Conservation (phyloP, 2,797 vertebrate species). For the Dallia pectoralis region DNA sequence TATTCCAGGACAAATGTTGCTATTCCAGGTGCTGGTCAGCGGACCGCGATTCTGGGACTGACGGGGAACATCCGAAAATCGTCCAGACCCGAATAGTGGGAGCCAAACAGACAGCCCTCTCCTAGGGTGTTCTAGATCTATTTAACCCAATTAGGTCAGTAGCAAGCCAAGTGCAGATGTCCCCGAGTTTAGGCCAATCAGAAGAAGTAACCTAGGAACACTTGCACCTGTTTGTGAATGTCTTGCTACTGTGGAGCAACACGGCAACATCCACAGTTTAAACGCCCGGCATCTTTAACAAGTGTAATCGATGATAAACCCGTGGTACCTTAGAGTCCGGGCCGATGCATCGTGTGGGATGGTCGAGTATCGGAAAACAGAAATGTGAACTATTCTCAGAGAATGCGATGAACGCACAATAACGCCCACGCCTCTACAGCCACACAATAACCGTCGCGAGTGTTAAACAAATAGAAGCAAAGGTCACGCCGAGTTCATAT, state of each 20-base stretch:
- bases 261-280: neutral
- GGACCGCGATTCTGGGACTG: conserved; percentile 31
- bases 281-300: conserved; percentile 7
- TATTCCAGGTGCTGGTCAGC: conserved; percentile 56
- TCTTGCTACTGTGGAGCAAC: neutral
- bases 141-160: conserved; percentile 8
- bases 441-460: neutral
- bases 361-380: conserved; percentile 3
- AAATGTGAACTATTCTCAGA: conserved; percentile 20
- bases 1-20: conserved; percentile 63
- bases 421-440: conserved; percentile 13
- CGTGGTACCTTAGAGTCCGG: neutral
- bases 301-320: neutral
- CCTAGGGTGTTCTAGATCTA: neutral
- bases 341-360: conserved; percentile 21
- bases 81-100: neutral
- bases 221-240: neutral
- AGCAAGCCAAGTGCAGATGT: conserved; percentile 4
- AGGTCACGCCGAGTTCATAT: neutral
- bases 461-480: neutral
- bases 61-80: neutral
- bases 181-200: conserved; percentile 14
- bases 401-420: conserved; percentile 16
- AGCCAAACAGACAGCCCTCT: neutral
- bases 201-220: conserved; percentile 16